phyloP scores from a whole-genome alignment of 2,888 invertebrate genomes.

The Caenorhabditis parvicauda region DNA sequence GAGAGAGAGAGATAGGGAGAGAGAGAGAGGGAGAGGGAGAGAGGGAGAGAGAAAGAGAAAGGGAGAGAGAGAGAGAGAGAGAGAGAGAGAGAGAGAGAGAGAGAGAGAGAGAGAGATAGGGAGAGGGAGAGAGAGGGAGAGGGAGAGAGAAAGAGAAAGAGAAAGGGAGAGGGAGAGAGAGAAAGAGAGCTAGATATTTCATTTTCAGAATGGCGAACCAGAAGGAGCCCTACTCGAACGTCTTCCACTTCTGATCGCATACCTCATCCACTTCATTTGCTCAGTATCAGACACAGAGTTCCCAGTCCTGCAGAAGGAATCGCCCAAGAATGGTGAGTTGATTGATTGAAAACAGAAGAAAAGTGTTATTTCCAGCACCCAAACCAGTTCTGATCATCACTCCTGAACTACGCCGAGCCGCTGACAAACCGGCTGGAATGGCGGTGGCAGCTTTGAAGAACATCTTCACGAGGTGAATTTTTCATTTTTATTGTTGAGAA shows the following conservation, averaged over 20 bases:
- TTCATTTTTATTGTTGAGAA: neutral
- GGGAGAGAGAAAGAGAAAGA: no score
- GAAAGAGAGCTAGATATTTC: neutral
- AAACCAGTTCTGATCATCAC: constrained; percentile 46
- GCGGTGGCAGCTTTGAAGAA: constrained; percentile 31
- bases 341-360: neutral
- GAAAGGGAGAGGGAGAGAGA: no score
- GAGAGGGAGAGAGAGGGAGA: no score
- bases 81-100: no score
- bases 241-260: constrained; percentile 27
- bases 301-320: constrained; percentile 43
- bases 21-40: no score
- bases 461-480: constrained; percentile 21
- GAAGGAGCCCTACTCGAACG: constrained; percentile 42
- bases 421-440: constrained; percentile 42
- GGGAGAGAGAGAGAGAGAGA: no score
- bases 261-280: constrained; percentile 33
- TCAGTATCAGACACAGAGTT: constrained; percentile 41
- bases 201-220: constrained; percentile 44
- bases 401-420: constrained; percentile 45
- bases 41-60: no score
- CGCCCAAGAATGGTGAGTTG: constrained; percentile 18
- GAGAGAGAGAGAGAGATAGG: no score
- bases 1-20: no score
- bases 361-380: neutral